A percentile compares a stretch with the other conserved stretches of the same genome.
Evolutionary conservation across 92 coral and sea anemone species (phyloP).

Genomic region (Epizoanthus stellaris): DNA sequence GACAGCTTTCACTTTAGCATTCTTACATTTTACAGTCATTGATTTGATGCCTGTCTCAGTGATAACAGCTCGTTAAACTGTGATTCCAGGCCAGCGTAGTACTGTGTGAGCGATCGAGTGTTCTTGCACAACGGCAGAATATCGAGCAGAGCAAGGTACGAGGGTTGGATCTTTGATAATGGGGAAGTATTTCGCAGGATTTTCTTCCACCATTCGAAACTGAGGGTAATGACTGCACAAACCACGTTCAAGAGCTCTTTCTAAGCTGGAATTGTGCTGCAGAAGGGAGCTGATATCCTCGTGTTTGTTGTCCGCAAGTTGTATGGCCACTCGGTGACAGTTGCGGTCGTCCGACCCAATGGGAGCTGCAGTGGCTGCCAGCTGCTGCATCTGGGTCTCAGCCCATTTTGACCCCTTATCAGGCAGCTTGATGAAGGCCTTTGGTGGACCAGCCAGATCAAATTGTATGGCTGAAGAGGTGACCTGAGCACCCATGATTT

Average conservation of each 20-base stretch:
- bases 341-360: neutral
- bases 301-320: neutral
- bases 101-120: neutral
- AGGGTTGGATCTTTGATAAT: constrained; percentile 9
- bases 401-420: neutral
- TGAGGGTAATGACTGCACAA: neutral
- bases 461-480: neutral
- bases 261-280: neutral
- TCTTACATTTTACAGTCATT: neutral
- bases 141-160: neutral
- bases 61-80: neutral
- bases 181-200: constrained; percentile 11
- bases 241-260: neutral
- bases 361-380: neutral
- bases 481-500: constrained; percentile 2
- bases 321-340: constrained; percentile 4
- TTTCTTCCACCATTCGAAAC: constrained; percentile 5
- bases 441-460: constrained; percentile 7
- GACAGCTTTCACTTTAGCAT: neutral
- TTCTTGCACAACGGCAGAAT: constrained; percentile 7
- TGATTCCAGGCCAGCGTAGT: neutral
- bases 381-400: neutral
- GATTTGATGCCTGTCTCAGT: neutral
- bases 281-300: constrained; percentile 4
- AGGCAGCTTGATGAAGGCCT: constrained; percentile 1